Evolutionary conservation across 2,888 invertebrate genomes (phyloP), one percentile per base, ranked within the genome.

Genomic region (Megamerina dolium): DNA sequence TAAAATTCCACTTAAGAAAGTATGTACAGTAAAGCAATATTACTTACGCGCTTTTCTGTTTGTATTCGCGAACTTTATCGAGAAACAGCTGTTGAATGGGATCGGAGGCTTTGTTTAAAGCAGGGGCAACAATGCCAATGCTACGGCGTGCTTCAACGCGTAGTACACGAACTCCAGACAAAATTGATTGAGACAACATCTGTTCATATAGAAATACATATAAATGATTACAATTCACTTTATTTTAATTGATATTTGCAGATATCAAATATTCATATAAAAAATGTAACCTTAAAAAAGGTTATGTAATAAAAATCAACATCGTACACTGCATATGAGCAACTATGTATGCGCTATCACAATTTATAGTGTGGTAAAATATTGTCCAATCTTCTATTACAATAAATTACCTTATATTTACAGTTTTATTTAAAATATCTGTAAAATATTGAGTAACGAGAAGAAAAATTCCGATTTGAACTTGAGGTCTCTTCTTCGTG

Each of bases 61-160:
- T 85, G 75, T 92, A 96, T 74, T 94, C 93, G 51, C 82, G 78
- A 55, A 95, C 78, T 80, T 95, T 94, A 55, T 94, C 89, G 29
- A 95, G 68, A 71, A 96, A 96, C 38, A 95, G 74, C 70, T 94
- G 86, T 70, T 95, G 95, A 62, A 96, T 89, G 4, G 95, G 94
- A 68, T 96, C 95, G 3, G 77, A 73, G 3, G 81, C 84, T 67
- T 85, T 87, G 60, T 79, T 80, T 29, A 82, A 64, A 21, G 74
- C 76, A 37, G 83, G 81, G 32, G 83, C 83, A 37, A 81, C 70
- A 35, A 87, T 77, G 43, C 87, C 87, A 59, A 90, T 72, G 68
- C 84, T 87, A 46, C 87, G 78, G 41, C 78, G 78, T 53, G 76
- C 72, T 50, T 80, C 70, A 16, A 74, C 70, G 51, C 75, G 74